Evolutionary conservation across 2,113 vertebrate genomes (phyloP), one percentile per base, ranked within the genome.

Genomic region (Pithys albifrons): DNA sequence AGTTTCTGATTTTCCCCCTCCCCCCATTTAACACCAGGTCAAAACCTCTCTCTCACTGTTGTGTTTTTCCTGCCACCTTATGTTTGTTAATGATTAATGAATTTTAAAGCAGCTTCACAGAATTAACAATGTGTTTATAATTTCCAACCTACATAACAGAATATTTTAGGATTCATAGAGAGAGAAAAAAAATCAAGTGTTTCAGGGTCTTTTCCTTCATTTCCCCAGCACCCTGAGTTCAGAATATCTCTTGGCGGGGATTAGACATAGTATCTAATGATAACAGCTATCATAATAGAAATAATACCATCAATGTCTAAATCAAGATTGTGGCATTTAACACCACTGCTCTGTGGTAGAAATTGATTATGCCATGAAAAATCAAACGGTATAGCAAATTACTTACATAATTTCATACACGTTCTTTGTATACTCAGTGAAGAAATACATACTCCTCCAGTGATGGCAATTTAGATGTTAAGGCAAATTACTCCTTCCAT

Each of bases 61-160:
- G 49, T 1, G 2, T 81, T 94, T 96, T 96, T 90, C 80, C 78
- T 96, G 69, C 17, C 89, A 94, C 91, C 55, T 71, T 97, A 72
- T 95, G 97, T 97, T 96, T 95, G 76, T 92, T 76, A 67, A 27
- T 2, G 23, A 85, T 73, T 77, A 59, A 80, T 74, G 46, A 88
- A 85, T 88, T 83, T 80, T 85, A 90, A 85, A 95, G 55, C 51
- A 91, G 62, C 37, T 90, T 96, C 78, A 91, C 58, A 80, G 39
- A 85, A 62, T 45, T 64, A 94, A 55, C 48, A 43, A 61, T 0
- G 0, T 71, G 28, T 58, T 91, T 91, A 85, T 76, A 88, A 88
- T 73, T 57, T 46, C 35, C 39, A 80, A 5, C 16, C 46, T 55
- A 29, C 7, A 28, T 62, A 94, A 91, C 18, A 85, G 20, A 70